phyloP scores from a whole-genome alignment of 2,113 vertebrate genomes.

The Gracilinanus agilis region DNA sequence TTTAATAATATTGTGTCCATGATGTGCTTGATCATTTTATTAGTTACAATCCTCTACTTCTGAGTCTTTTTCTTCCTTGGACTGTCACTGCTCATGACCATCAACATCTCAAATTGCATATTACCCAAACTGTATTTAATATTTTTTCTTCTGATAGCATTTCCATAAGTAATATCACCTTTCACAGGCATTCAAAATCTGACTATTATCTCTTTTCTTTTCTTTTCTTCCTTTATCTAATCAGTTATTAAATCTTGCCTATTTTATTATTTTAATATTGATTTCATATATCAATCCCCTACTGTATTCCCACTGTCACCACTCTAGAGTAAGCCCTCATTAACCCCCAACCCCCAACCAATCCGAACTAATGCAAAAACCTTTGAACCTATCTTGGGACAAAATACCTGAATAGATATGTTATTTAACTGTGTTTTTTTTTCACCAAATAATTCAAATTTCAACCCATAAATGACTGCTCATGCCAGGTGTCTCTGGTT shows the following conservation, averaged over 20 bases:
- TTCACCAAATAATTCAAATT: not conserved
- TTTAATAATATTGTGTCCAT: not conserved
- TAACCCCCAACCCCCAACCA: not conserved
- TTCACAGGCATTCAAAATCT: not conserved
- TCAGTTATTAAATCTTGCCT: not conserved
- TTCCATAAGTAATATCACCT: not conserved
- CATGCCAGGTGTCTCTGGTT: not conserved
- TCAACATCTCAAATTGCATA: not conserved
- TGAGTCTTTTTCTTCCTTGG: not conserved
- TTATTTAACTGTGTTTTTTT: not conserved
- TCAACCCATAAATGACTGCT: not conserved
- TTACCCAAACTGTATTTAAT: not conserved
- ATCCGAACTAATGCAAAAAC: not conserved
- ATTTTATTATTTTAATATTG: not conserved
- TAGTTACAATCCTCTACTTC: not conserved
- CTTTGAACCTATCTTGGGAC: not conserved
- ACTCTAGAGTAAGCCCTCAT: not conserved
- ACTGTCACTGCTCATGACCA: not conserved
- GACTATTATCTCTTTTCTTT: not conserved
- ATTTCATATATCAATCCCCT: not conserved
- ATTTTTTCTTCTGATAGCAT: not conserved
- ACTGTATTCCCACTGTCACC: not conserved
- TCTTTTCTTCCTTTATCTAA: not conserved
- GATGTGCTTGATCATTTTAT: not conserved
- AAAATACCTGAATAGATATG: not conserved